Evolutionary conservation across 2,888 invertebrate species (phyloP).

Genomic region (Nipponacmea schrenckii): DNA sequence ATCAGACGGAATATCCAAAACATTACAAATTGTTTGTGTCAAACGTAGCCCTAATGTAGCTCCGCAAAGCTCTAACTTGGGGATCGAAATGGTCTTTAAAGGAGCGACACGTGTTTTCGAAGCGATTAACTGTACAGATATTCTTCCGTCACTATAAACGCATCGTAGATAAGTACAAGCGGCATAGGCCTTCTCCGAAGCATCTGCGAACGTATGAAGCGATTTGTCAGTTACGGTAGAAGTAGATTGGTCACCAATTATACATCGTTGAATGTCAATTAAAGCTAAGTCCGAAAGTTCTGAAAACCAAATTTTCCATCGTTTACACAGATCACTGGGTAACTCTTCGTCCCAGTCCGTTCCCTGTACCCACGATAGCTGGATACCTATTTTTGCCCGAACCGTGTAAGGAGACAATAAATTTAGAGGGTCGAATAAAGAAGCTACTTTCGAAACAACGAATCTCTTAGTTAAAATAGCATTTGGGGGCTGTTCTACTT

Average conservation of each 20-base stretch:
- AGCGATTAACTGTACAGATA: too few relatives aligned
- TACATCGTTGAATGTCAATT: neutral
- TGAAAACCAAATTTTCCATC: neutral
- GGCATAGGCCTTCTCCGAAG: too few relatives aligned
- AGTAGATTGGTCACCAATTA: neutral
- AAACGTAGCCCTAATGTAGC: too few relatives aligned
- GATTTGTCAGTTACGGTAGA: too few relatives aligned
- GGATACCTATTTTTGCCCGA: neutral
- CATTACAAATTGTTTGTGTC: too few relatives aligned
- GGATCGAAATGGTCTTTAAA: too few relatives aligned
- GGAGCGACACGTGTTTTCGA: too few relatives aligned
- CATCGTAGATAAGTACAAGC: too few relatives aligned
- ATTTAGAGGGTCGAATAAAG: neutral
- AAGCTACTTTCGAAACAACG: neutral
- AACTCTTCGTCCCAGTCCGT: neutral
- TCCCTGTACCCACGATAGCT: neutral
- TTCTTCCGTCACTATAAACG: too few relatives aligned
- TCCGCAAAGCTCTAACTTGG: too few relatives aligned
- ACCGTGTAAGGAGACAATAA: neutral
- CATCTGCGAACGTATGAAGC: too few relatives aligned
- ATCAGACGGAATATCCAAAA: too few relatives aligned
- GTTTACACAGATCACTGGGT: neutral
- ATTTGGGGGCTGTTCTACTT: neutral
- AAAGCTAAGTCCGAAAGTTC: neutral
- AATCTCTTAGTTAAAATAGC: neutral